These are phyloP conservation scores for Xenops minutus DNA, from an alignment of 2,797 vertebrate species.

Conservation along the genomic window DNA sequence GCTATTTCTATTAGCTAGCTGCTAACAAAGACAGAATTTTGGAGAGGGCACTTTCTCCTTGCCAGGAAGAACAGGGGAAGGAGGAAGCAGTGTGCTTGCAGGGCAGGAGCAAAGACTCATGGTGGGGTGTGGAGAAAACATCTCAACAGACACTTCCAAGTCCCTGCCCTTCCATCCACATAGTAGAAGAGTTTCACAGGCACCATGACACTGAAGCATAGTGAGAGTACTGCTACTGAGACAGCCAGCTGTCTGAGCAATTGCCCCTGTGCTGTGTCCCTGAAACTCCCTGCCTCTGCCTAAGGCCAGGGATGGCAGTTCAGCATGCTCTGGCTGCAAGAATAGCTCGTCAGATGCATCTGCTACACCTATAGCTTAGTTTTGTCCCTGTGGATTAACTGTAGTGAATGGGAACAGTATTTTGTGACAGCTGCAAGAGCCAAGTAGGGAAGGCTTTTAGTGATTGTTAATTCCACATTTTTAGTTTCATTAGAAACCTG, in stretches of 20 bases:
- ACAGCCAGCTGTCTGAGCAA: background rate
- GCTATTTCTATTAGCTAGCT: background rate
- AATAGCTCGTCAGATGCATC: background rate
- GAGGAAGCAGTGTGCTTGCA: background rate
- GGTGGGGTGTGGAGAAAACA: background rate
- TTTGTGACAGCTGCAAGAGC: background rate
- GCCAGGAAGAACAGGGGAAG: background rate
- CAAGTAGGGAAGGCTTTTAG: background rate
- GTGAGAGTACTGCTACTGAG: background rate
- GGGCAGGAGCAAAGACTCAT: background rate
- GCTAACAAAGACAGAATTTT: background rate
- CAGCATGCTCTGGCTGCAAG: background rate
- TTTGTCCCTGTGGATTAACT: background rate
- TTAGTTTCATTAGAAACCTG: background rate
- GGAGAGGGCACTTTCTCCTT: background rate
- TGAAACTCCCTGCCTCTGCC: background rate
- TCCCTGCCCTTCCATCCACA: background rate
- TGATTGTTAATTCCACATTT: background rate
- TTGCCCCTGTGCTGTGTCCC: background rate
- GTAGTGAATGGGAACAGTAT: background rate
- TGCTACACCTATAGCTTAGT: background rate
- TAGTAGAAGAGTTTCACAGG: background rate
- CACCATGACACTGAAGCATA: no score
- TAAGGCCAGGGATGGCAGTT: background rate
- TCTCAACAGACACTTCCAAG: background rate